Percentiles rank a stretch among this genome's conserved stretches.
phyloP scores from a whole-genome alignment of 2,113 vertebrate species.

The Taurulus bubalis region DNA sequence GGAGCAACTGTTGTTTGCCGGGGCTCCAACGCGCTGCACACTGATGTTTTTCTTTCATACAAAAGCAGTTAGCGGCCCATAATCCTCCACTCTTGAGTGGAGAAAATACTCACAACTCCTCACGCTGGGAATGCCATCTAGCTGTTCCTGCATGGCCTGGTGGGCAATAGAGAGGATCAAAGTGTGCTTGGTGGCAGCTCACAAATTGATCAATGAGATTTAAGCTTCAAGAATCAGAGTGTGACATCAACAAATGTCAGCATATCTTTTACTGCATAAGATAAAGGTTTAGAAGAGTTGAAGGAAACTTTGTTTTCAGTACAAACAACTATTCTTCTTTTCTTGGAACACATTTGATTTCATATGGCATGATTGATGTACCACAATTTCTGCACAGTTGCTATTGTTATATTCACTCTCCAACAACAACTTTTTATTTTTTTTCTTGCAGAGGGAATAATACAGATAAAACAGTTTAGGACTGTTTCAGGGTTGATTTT shows the following conservation, averaged over 20 bases:
- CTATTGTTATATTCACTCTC: not conserved
- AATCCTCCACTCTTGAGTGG: slow-evolving; percentile 61
- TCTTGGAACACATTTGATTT: slow-evolving; percentile 51
- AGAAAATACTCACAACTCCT: slow-evolving; percentile 59
- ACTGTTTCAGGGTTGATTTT: slow-evolving; percentile 14
- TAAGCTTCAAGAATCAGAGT: slow-evolving; percentile 83
- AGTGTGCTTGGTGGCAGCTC: slow-evolving; percentile 45
- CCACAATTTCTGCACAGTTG: not conserved
- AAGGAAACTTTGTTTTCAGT: not conserved
- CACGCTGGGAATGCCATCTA: slow-evolving; percentile 37
- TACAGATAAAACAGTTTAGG: not conserved
- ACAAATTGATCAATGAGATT: slow-evolving; percentile 81
- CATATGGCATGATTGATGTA: slow-evolving; percentile 57
- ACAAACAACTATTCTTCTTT: not conserved
- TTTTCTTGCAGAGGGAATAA: not conserved
- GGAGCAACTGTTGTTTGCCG: slow-evolving; percentile 68
- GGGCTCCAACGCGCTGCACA: slow-evolving; percentile 51
- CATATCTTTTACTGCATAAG: slow-evolving; percentile 11
- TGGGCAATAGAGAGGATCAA: slow-evolving; percentile 75
- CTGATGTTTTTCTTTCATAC: slow-evolving; percentile 64
- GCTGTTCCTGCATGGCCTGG: slow-evolving; percentile 74
- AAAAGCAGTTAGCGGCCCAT: slow-evolving; percentile 62
- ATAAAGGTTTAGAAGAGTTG: not conserved
- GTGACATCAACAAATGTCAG: not conserved
- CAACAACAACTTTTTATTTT: not conserved